Base-by-base conservation (phyloP, 1,140 invertebrate species). In the Drosophila pectinifera region DNA sequence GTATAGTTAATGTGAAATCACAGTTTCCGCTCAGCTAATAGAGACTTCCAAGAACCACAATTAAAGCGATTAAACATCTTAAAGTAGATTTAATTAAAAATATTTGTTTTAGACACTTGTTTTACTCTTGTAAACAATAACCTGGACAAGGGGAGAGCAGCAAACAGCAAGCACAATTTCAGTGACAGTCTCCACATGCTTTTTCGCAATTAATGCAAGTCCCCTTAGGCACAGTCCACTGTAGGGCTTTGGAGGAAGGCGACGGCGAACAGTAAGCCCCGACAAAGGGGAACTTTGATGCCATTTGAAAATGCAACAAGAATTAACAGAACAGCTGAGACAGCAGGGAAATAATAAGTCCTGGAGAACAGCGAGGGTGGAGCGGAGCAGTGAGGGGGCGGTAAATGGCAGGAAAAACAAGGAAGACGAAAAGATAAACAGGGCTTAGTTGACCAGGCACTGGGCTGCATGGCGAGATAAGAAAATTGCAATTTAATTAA, bases 401-500 rank as follows among this genome's bases (percentile, higher is more conserved):
- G 22, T 24, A 56, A 55, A 22, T 38, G 26, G 20, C 24, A 24
- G 64, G 24, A 14, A 36, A 31, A 45, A 34, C 36, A n/a, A 46
- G n/a, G n/a, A 36, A 16, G 43, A 39, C 63, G 67, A 22, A 53
- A 63, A 61, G 70, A 76, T 76, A 76, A 76, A 76, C 73, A 67
- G 41, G 72, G 34, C 73, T 76, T 75, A 75, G 73, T 41, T 76
- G 61, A 65, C 73, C 73, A 75, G 72, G 34, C 72, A 39, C 41
- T 42, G 16, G 49, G 57, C 42, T 69, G 73, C 46, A 41, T 41
- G 68, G 68, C 65, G 46, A 77, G 73, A 69, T 78, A 78, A 78
- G 75, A 78, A 78, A 76, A 73, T 80, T 73, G 67, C 72, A 75
- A 79, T 80, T 78, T 89, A 89, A 89, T 89, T 89, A 83, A 77